Percentiles rank a stretch among this genome's conserved stretches.
Conservation (phyloP, 2,888 invertebrate species). For the Melinaea marsaeus region DNA sequence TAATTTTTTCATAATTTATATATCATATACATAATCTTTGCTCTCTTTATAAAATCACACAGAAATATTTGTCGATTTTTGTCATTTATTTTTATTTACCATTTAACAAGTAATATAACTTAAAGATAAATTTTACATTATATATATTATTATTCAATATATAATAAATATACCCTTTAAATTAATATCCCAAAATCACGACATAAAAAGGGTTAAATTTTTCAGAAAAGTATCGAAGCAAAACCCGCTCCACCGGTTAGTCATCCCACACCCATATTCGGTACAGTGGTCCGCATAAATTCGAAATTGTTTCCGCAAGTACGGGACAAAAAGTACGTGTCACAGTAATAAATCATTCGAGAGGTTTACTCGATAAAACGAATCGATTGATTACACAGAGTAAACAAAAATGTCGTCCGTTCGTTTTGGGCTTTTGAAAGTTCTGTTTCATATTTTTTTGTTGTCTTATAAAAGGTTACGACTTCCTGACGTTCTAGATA, state of each 20-base stretch:
- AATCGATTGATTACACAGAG: conserved; percentile 67
- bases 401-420: conserved; percentile 68
- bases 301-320: conserved; percentile 74
- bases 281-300: conserved; percentile 69
- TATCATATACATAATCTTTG: too few relatives aligned
- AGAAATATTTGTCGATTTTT: too few relatives aligned
- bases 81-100: too few relatives aligned
- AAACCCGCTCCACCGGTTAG: conserved; percentile 56
- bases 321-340: conserved; percentile 73
- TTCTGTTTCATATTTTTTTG: conserved; percentile 19
- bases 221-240: conserved; percentile 48
- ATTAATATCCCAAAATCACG: conserved; percentile 5
- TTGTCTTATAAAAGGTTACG: conserved; percentile 18
- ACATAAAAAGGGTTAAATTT: conserved; percentile 16
- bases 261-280: conserved; percentile 42
- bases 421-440: conserved; percentile 52
- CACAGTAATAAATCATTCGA: conserved; percentile 74
- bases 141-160: neutral
- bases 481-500: conserved; percentile 28
- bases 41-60: too few relatives aligned
- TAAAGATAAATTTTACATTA: neutral
- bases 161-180: neutral
- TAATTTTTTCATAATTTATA: too few relatives aligned
- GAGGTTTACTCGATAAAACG: conserved; percentile 69
- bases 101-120: neutral